A percentile compares a stretch with the other conserved stretches of the same genome.
These are phyloP conservation scores for Trilocha varians DNA, from an alignment of 2,888 invertebrate species.

Conservation along the genomic window DNA sequence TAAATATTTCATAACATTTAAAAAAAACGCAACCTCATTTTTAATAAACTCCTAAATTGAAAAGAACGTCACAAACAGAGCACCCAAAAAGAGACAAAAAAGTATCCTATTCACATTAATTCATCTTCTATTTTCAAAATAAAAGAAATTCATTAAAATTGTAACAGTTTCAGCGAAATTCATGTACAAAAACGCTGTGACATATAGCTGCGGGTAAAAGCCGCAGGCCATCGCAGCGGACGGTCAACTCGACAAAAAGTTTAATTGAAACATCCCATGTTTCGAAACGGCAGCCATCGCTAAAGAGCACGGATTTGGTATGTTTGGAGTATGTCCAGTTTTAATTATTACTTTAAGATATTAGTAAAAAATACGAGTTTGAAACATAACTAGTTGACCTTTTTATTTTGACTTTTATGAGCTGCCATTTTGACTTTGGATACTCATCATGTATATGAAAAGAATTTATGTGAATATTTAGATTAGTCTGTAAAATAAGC, in stretches of 20 bases:
- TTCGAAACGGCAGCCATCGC: constrained; percentile 13
- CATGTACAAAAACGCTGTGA: constrained; percentile 1
- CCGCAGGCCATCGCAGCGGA: constrained; percentile 21
- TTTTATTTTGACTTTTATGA: no score
- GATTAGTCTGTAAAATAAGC: no score
- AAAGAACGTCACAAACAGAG: no score
- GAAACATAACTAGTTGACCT: no score
- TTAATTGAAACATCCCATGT: constrained; percentile 46
- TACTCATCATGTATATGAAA: no score
- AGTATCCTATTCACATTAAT: constrained; percentile 2
- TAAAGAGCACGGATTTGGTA: constrained; percentile 7
- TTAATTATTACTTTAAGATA: background rate
- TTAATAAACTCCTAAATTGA: no score
- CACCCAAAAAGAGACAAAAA: no score
- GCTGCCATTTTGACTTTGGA: no score
- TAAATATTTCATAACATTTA: no score
- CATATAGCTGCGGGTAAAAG: constrained; percentile 19
- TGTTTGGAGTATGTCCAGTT: constrained; percentile 3
- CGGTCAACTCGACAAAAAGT: constrained; percentile 34
- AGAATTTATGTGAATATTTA: no score
- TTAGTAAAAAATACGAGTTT: no score
- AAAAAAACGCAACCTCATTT: no score
- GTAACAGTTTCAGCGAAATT: constrained; percentile 2
- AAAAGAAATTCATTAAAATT: background rate
- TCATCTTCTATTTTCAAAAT: background rate